Base-by-base conservation (phyloP, 2,888 invertebrate species). In the Rhagophthalmus giganteus region DNA sequence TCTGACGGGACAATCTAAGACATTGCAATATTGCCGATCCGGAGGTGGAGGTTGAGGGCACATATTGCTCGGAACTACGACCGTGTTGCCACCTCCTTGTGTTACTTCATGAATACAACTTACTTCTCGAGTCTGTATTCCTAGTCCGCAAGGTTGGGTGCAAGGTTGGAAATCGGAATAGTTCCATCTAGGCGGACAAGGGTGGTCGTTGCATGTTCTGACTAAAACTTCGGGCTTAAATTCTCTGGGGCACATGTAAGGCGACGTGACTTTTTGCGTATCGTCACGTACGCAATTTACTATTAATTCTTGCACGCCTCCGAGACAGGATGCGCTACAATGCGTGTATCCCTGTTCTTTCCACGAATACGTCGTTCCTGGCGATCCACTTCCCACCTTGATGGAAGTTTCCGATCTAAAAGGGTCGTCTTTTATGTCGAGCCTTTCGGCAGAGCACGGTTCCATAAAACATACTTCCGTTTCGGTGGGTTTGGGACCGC, bases 131-230 rank as follows among this genome's bases (percentile, higher is more conserved):
- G 88, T 91, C 76, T 94, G 93, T 58, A 91, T 88, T 1, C 97
- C 97, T 59, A 95, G 90, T 16, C 97, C 97, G 69, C 97, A 98
- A 1, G 90, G 88, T 72, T 91, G 92, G 11, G 92, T 90, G 75
- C 97, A 98, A 11, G 86, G 84, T 0, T 89, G 87, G 70, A 91
- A 94, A 42, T 92, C 91, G 0, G 92, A 90, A 63, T 88, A 87
- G 70, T 92, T 92, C 94, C 94, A 94, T 62, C 93, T 83, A 0
- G 96, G 95, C 1, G 95, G 95, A 69, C 98, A 98, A 0, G 96
- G 92, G 54, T 92, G 88, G 66, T 95, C 95, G 70, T 98, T 98
- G 77, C 95, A 95, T 0, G 91, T 90, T 65, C 90, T 79, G 20
- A 92, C 90, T 53, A 93, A 79, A 35, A 90, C 89, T 71, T 94